Conservation (phyloP, 2,113 vertebrate species). For the Camelus dromedarius region DNA sequence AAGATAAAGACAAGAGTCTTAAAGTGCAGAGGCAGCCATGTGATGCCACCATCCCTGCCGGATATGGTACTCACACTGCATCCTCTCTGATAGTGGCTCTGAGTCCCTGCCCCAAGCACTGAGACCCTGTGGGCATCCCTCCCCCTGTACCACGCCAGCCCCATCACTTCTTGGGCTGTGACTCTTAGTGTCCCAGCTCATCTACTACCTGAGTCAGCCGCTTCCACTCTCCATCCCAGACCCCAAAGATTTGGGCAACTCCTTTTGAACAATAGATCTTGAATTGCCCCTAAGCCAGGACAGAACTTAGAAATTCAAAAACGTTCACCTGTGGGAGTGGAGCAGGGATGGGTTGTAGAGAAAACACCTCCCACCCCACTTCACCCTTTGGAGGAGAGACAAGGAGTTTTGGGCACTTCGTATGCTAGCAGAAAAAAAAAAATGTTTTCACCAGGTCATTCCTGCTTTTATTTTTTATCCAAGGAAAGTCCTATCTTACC, state of each 20-base stretch:
- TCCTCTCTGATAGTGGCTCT: rapidly evolving
- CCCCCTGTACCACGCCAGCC: neutral
- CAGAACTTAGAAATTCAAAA: neutral
- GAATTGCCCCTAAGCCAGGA: neutral
- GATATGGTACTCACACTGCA: neutral
- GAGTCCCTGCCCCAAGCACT: neutral
- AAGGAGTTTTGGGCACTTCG: neutral
- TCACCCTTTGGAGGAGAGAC: neutral
- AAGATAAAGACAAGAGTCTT: neutral
- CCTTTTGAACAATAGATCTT: neutral
- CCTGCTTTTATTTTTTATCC: neutral
- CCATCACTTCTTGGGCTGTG: neutral
- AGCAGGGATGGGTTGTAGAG: neutral
- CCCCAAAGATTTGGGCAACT: neutral
- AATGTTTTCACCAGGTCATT: neutral
- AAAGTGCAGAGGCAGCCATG: neutral
- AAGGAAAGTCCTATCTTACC: neutral
- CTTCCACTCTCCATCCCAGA: neutral
- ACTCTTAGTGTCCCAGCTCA: neutral
- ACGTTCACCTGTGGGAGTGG: neutral
- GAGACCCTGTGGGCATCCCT: no score
- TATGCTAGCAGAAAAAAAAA: neutral
- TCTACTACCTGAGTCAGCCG: neutral
- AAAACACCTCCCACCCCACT: neutral
- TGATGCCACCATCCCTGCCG: neutral